Percentiles rank a stretch among this genome's conserved stretches.
phyloP scores from a whole-genome alignment of 2,888 invertebrate genomes.

The Synanthedon myopaeformis region DNA sequence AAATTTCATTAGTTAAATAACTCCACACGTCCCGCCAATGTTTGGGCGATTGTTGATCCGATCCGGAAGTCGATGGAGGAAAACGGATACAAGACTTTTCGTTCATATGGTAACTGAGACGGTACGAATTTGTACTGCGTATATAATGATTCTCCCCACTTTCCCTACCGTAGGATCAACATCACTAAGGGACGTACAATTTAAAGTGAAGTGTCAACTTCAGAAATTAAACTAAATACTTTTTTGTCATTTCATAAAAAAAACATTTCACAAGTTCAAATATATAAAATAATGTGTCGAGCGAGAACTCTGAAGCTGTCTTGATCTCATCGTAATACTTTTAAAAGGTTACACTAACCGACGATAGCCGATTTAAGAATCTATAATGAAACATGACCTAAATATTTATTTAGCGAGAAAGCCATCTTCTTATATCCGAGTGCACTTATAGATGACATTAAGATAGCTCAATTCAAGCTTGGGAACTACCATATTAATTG shows the following conservation, averaged over 20 bases:
- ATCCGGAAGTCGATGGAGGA: conserved; percentile 21
- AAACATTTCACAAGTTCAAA: conserved; percentile 36
- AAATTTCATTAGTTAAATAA: conserved; percentile 41
- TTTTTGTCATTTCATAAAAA: conserved; percentile 63
- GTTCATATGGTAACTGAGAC: conserved; percentile 58
- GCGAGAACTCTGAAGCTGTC: conserved; percentile 36
- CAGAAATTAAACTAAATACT: conserved; percentile 58
- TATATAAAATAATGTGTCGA: conserved; percentile 48
- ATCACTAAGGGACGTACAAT: conserved; percentile 31
- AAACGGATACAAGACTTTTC: conserved; percentile 29
- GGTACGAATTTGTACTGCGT: conserved; percentile 56
- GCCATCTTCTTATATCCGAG: conserved; percentile 59
- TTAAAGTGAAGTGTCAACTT: conserved; percentile 34
- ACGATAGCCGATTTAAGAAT: conserved; percentile 37
- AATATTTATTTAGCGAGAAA: conserved; percentile 43
- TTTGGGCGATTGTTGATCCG: too few relatives aligned
- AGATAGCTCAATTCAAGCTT: conserved; percentile 64
- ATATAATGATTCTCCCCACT: conserved; percentile 20
- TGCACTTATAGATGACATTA: conserved; percentile 57
- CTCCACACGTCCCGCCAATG: conserved; percentile 18
- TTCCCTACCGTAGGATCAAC: conserved; percentile 40
- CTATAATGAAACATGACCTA: conserved; percentile 35
- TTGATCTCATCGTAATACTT: conserved; percentile 50
- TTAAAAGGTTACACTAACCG: conserved; percentile 36
- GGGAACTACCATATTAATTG: conserved; percentile 51